A percentile compares a stretch with the other conserved stretches of the same genome.
phyloP scores from a whole-genome alignment of 2,797 vertebrate species.

The Psittacula derbiana region DNA sequence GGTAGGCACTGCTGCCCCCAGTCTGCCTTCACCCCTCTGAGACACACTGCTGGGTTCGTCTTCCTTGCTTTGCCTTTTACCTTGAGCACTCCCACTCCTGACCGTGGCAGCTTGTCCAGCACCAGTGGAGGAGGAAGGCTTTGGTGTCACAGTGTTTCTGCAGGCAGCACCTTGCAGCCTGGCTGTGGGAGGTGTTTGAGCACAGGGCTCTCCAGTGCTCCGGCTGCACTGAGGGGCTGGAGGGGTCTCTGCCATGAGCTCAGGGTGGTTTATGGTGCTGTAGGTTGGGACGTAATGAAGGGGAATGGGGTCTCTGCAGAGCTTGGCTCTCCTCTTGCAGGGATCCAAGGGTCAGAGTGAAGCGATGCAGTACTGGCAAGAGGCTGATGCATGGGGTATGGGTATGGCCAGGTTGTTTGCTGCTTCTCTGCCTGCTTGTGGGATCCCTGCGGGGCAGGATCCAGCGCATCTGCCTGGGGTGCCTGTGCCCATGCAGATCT shows the following conservation, averaged over 20 bases:
- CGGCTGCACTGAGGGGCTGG: background rate
- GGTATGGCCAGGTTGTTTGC: background rate
- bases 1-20: background rate
- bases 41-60: background rate
- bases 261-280: background rate
- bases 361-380: background rate
- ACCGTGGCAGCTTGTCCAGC: accelerated
- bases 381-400: background rate
- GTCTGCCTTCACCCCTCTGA: background rate
- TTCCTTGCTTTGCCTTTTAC: background rate
- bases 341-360: background rate
- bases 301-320: background rate
- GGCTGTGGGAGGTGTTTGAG: background rate
- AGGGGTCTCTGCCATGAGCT: background rate
- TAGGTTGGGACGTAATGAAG: background rate
- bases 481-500: background rate
- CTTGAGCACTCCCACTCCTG: background rate
- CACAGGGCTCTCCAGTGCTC: background rate
- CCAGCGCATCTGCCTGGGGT: background rate
- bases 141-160: background rate
- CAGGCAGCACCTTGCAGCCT: background rate
- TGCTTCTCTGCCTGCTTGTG: background rate
- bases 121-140: accelerated
- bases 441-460: background rate
- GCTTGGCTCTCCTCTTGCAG: background rate